Conservation (phyloP, 2,113 vertebrate genomes). For the Butorides virescens region DNA sequence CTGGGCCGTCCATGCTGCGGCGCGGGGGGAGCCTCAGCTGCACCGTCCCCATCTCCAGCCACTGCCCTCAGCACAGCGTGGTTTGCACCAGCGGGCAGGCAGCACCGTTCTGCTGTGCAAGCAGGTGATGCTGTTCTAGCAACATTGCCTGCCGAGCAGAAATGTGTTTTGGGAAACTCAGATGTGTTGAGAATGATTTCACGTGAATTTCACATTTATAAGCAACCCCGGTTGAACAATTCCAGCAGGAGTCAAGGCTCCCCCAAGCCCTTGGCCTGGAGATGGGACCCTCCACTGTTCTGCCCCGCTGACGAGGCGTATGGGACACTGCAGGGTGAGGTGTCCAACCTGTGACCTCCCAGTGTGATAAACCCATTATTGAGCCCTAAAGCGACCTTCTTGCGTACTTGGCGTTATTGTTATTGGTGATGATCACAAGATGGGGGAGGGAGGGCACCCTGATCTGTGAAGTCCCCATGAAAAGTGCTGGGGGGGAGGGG, state of each 20-base stretch:
- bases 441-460: background rate
- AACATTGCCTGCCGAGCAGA: background rate
- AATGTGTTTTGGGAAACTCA: background rate
- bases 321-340: background rate
- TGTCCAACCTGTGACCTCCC: background rate
- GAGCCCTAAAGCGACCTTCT: background rate
- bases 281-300: fast-evolving
- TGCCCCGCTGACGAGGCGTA: no score
- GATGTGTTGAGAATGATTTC: background rate
- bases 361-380: background rate
- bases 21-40: background rate
- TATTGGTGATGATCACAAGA: background rate
- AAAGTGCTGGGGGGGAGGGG: no score
- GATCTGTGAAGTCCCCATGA: background rate
- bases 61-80: fast-evolving
- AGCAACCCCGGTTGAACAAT: fast-evolving
- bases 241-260: background rate
- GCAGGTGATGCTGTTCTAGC: background rate
- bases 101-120: background rate
- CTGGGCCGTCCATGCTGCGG: background rate
- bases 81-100: background rate
- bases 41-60: background rate
- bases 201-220: fast-evolving
- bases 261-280: fast-evolving
- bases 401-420: background rate